Base-by-base conservation (phyloP, 2,113 vertebrate genomes). In the Coryphaenoides rupestris region DNA sequence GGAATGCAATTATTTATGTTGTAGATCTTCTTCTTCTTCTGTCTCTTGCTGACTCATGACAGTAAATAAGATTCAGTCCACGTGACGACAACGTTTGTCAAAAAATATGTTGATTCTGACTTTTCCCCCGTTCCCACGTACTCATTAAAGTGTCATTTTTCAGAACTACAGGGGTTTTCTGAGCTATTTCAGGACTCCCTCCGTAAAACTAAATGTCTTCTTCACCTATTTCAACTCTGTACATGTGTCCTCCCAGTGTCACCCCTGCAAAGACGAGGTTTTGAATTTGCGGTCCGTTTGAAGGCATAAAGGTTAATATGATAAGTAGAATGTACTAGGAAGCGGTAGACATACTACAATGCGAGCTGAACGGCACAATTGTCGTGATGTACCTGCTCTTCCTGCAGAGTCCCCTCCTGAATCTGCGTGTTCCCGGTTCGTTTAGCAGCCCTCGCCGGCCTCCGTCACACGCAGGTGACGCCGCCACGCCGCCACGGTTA, bases 361-460 rank as follows among this genome's bases (percentile, higher is more conserved):
- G 33, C 2, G 33, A 40, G 9, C 33, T 40, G 13, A 40, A 40
- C 47, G 9, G 5, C n/a, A 50, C 5, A n/a, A 50, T 16, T 9
- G 16, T 14, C 2, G 17, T 50, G 13, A 16, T 13, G 15, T n/a
- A 50, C 15, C 47, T n/a, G 16, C 47, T 60, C 52, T 19, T 21
- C 22, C 21, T 58, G 66, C 72, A 62, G 47, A 61, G 55, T 53
- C 58, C n/a, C 58, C 14, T 33, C 50, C 16, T 23, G 40, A 58
- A 23, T 13, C 55, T 7, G 24, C 4, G 16, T 40, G 13, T 22
- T 19, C 50, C 19, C 60, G 56, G 28, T 1, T 45, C 64, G 63
- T 67, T 71, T 67, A 71, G 59, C 54, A 28, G 24, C 68, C 60
- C 64, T 60, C 60, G 14, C 54, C 45, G 5, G 5, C 47, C 16